Percentiles rank a stretch among this genome's conserved stretches.
Conservation (phyloP, 2,888 invertebrate genomes). For the Deroplatys truncata region DNA sequence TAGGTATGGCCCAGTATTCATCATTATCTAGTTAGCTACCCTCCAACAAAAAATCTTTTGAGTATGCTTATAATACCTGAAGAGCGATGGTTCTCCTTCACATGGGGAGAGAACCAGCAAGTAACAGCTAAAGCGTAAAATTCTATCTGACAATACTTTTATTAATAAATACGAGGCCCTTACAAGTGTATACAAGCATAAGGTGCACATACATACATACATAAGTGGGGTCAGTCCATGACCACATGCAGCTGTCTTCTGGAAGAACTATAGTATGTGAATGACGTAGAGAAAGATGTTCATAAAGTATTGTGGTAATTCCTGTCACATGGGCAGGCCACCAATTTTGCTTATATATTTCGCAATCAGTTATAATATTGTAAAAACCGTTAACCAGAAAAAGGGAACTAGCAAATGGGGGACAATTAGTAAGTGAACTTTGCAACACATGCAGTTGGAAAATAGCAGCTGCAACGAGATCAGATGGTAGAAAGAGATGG, state of each 20-base stretch:
- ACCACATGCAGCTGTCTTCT: background rate
- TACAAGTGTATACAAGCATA: background rate
- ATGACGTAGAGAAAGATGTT: background rate
- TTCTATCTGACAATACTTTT: background rate
- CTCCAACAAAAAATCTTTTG: background rate
- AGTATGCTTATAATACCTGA: background rate
- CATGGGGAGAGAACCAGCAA: background rate
- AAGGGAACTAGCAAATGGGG: too few relatives aligned
- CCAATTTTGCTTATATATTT: too few relatives aligned
- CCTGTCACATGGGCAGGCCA: too few relatives aligned
- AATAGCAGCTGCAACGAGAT: too few relatives aligned
- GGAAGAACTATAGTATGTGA: background rate
- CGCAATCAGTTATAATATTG: too few relatives aligned
- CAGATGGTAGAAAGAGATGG: too few relatives aligned
- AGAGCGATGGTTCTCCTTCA: background rate
- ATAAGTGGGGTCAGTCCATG: background rate
- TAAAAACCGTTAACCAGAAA: too few relatives aligned
- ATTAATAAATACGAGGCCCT: background rate
- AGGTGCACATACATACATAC: background rate
- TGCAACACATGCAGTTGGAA: too few relatives aligned
- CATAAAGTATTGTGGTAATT: too few relatives aligned
- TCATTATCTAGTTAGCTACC: background rate
- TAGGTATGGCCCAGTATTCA: background rate
- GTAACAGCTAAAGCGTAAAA: background rate
- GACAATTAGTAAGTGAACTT: too few relatives aligned